A percentile compares a stretch with the other conserved stretches of the same genome.
Conservation (phyloP, 1,140 invertebrate genomes). For the Formica exsecta region DNA sequence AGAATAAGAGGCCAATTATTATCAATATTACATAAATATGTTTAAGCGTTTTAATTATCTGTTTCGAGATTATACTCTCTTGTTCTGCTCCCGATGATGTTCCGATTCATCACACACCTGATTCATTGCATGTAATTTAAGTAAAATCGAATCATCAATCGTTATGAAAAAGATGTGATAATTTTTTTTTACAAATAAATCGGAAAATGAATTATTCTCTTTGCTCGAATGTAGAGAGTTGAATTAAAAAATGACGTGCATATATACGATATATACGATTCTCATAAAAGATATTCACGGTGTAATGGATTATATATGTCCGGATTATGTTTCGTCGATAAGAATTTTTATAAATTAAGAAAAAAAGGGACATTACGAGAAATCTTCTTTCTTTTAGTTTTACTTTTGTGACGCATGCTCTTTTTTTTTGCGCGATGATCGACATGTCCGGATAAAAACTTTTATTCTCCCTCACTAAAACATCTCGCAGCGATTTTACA, state of each 20-base stretch:
- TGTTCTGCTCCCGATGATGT: background rate
- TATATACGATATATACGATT: background rate
- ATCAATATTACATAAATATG: conserved; percentile 6
- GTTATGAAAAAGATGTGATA: background rate
- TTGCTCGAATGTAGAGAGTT: background rate
- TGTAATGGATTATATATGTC: background rate
- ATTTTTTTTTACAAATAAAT: background rate
- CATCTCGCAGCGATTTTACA: background rate
- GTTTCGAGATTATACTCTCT: background rate
- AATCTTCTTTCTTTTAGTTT: background rate
- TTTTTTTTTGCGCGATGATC: background rate
- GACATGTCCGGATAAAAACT: conserved; percentile 13
- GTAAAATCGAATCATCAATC: conserved; percentile 8
- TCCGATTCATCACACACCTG: conserved; percentile 37
- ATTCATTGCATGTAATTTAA: conserved; percentile 16
- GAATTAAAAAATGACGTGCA: background rate
- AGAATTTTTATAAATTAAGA: background rate
- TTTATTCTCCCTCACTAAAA: background rate
- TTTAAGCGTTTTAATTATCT: conserved; percentile 10
- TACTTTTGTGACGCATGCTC: background rate
- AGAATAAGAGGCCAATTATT: background rate
- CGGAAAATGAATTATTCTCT: background rate
- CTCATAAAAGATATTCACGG: background rate
- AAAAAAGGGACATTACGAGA: background rate
- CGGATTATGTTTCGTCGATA: background rate